Base-by-base conservation (phyloP, 1,140 invertebrate species). In the Drosophila quadrilineata region DNA sequence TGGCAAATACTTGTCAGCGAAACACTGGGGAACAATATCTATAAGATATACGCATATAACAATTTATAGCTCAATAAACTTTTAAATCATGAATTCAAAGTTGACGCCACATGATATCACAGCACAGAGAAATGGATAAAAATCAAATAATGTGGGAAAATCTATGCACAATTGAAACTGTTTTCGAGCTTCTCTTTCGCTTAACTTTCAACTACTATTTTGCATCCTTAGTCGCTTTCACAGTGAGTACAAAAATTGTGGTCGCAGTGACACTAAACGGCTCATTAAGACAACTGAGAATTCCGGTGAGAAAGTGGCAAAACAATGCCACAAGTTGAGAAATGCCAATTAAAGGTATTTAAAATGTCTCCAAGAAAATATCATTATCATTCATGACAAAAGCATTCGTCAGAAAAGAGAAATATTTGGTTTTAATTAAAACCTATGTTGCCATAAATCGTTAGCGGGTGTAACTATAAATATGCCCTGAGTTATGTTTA, bases 401-500 rank as follows among this genome's bases (percentile, higher is more conserved):
- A 28, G 3, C 9, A 10, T 14, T 3, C 6, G 3, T 35, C n/a
- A 22, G 3, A 29, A 46, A 31, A 4, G 16, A 26, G 21, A 26
- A 35, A 14, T 35, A 35, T 45, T 26, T 45, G 22, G 3, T 28
- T 38, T 63, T 63, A 68, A 56, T 68, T 68, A 68, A 63, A 24
- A n/a, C 19, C 19, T 21, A 28, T 41, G 10, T 5, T 9, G 35
- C 17, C 12, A 46, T 38, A 54, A 48, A 67, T 54, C 41, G 26
- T 38, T 33, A 28, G 16, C 14, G 33, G 35, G 21, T 36, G 45
- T 35, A 53, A 28, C 67, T 46, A 56, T 66, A 66, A 70, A 73
- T 66, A 60, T 40, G 45, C 29, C 6, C 19, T 59, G 71, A 71
- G 60, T 66, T 73, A 73, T 73, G 71, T 38, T 69, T 70, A 72